Evolutionary conservation across 2,888 invertebrate species (phyloP), one percentile per base, ranked within the genome.

Genomic region (Eilema depressum): DNA sequence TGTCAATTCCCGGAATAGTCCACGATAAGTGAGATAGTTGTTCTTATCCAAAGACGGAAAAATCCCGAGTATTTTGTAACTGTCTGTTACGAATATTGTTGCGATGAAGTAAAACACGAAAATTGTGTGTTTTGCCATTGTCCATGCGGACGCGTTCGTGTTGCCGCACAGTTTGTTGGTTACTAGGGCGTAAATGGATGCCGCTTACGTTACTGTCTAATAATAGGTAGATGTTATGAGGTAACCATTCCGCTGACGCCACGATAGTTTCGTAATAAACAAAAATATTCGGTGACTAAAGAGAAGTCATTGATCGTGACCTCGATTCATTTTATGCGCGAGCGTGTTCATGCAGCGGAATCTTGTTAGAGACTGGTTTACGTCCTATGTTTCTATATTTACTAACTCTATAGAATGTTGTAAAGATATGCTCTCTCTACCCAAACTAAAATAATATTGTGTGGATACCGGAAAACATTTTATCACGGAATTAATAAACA

Each of bases 21-120:
- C 89, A 71, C 95, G 93, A 82, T 96, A 96, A 60, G 96, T 95
- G 66, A 93, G 83, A 83, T 96, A 93, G 87, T 96, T 96, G 80
- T 94, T 96, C 69, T 93, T 92, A 69, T 95, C 95, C 74, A 92
- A 82, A 10, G 96, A 96, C 20, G 96, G 96, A 84, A 96, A 96
- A 83, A 96, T 89, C 14, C 95, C 96, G 76, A 96, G 92, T 81
- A 96, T 96, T 87, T 89, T 94, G 88, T 95, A 95, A 81, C 92
- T 85, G 81, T 91, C 85, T 47, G 87, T 84, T 30, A 87, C 84
- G 72, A 92, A 78, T 79, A 92, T 84, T 62, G 88, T 88, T 47
- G 89, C 89, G 65, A 91, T 77, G 81, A 93, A 88, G 79, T 83
- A 90, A 66, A 91, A 83, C 71, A 88, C 76, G 76, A 91, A 81